phyloP scores from a whole-genome alignment of 1,140 invertebrate species.

The Drosophila mauritiana region DNA sequence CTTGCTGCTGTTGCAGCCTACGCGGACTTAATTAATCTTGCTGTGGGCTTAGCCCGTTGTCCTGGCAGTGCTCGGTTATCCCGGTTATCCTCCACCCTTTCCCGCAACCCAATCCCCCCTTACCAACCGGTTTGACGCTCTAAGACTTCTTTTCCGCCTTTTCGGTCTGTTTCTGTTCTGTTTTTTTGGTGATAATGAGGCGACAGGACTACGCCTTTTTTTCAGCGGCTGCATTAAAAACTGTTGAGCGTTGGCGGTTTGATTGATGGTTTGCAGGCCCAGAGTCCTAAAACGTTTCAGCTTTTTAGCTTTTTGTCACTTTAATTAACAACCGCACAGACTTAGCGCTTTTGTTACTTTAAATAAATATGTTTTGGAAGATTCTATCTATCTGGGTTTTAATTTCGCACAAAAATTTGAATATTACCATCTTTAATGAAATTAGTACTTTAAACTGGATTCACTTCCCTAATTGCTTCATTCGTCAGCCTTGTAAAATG shows the following conservation, averaged over 20 bases:
- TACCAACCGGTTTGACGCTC: slow-evolving; percentile 37
- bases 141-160: slow-evolving; percentile 30
- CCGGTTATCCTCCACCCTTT: slow-evolving; percentile 15
- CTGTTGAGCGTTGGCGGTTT: slow-evolving; percentile 43
- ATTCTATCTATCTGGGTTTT: no score
- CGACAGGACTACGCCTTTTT: slow-evolving; percentile 34
- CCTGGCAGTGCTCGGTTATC: slow-evolving; percentile 50
- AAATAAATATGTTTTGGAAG: no score
- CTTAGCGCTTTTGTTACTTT: not conserved
- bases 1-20: slow-evolving; percentile 40
- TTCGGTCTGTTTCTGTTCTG: slow-evolving; percentile 16
- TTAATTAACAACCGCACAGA: slow-evolving; percentile 21
- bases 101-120: not conserved
- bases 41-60: slow-evolving; percentile 71
- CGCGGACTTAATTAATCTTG: slow-evolving; percentile 79
- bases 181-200: slow-evolving; percentile 44
- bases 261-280: slow-evolving; percentile 36
- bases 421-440: no score
- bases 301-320: slow-evolving; percentile 49
- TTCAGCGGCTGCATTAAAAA: slow-evolving; percentile 17
- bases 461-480: not conserved
- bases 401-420: no score
- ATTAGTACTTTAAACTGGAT: no score
- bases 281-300: slow-evolving; percentile 13
- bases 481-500: not conserved